phyloP scores from a whole-genome alignment of 2,888 invertebrate species.

The Torymus tubicola region DNA sequence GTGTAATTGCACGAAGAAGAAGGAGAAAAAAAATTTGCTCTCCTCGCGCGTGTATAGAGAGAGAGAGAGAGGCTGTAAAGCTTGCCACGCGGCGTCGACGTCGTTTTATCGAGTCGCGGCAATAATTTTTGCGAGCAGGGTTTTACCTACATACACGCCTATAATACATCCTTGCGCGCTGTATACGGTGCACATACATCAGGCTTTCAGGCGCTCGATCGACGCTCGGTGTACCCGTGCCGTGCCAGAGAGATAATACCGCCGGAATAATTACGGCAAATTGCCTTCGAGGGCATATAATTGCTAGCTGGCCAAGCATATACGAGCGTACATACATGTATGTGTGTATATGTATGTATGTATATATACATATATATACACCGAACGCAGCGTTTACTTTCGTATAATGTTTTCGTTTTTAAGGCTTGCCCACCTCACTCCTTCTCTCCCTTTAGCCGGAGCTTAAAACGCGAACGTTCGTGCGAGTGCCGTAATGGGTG shows the following conservation, averaged over 20 bases:
- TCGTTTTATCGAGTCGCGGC: conserved; percentile 31
- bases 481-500: conserved; percentile 34
- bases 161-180: conserved; percentile 5
- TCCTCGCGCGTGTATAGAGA: no score
- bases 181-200: conserved; percentile 35
- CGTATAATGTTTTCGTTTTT: conserved; percentile 50
- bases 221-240: background rate
- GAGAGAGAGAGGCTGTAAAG: conserved; percentile 5
- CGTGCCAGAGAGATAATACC: conserved; percentile 62
- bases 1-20: background rate
- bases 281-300: conserved; percentile 61
- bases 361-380: background rate
- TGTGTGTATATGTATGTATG: background rate
- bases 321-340: background rate
- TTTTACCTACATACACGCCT: conserved; percentile 5
- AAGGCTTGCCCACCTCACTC: conserved; percentile 11
- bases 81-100: conserved; percentile 26
- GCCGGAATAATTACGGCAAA: conserved; percentile 69
- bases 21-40: conserved; percentile 30
- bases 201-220: conserved; percentile 38
- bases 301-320: conserved; percentile 1
- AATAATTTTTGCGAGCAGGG: conserved; percentile 28
- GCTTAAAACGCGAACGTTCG: conserved; percentile 37
- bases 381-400: conserved; percentile 31
- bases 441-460: background rate